Percentiles rank a stretch among this genome's conserved stretches.
These are phyloP conservation scores for Pteropus alecto DNA, from an alignment of 2,113 vertebrate genomes.

Conservation along the genomic window DNA sequence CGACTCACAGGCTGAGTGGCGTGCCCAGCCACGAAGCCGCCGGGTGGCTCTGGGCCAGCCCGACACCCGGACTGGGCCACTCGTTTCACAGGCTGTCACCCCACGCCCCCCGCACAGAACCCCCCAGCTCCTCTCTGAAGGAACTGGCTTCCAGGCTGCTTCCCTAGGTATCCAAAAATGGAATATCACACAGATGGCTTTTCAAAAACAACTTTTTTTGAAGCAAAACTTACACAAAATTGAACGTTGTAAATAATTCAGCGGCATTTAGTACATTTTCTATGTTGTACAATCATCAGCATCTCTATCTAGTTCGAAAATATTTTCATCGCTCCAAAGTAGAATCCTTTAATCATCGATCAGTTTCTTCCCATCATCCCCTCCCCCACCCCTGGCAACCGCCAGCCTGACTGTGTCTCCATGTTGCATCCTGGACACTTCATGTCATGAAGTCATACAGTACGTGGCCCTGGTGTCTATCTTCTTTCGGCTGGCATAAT, in stretches of 20 bases:
- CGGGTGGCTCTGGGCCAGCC: not conserved
- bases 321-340: not conserved
- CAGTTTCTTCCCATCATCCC: not conserved
- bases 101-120: no score
- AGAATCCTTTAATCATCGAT: not conserved
- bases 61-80: accelerated
- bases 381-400: no score
- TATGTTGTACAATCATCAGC: accelerated
- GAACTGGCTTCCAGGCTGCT: accelerated
- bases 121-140: accelerated
- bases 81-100: accelerated
- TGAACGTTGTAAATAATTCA: not conserved
- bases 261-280: not conserved
- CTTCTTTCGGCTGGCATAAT: not conserved
- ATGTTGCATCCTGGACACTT: accelerated
- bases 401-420: not conserved
- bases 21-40: not conserved
- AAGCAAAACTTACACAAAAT: not conserved
- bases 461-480: accelerated
- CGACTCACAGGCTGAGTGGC: not conserved
- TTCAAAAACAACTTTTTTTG: not conserved
- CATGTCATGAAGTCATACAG: accelerated
- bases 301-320: not conserved
- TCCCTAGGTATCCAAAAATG: not conserved
- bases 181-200: not conserved